Evolutionary conservation across 2,888 invertebrate genomes (phyloP).

Genomic region (Drosophila kambysellisi): DNA sequence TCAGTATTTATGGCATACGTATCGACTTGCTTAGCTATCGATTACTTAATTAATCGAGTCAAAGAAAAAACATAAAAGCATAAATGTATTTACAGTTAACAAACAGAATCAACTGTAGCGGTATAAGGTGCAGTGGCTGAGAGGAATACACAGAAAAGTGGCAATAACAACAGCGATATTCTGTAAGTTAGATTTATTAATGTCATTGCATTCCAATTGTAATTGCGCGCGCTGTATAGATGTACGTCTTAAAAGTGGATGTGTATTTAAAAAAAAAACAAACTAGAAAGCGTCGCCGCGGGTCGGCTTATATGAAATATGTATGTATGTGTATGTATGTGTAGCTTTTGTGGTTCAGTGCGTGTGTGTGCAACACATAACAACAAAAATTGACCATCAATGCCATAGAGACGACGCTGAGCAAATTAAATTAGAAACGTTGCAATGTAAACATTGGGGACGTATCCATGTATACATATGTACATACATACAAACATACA

Average conservation of each 20-base stretch:
- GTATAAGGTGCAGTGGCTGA: slow-evolving; percentile 31
- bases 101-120: slow-evolving; percentile 44
- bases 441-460: slow-evolving; percentile 38
- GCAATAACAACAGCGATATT: slow-evolving; percentile 8
- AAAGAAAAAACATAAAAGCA: slow-evolving; percentile 53
- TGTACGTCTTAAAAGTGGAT: slow-evolving; percentile 15
- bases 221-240: slow-evolving; percentile 46
- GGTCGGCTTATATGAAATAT: background rate
- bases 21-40: slow-evolving; percentile 38
- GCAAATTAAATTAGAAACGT: slow-evolving; percentile 50
- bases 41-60: slow-evolving; percentile 28
- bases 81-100: slow-evolving; percentile 59
- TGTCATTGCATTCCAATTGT: slow-evolving; percentile 20
- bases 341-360: background rate
- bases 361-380: slow-evolving; percentile 13
- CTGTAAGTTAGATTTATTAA: slow-evolving; percentile 33
- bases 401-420: slow-evolving; percentile 14
- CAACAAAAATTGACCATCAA: slow-evolving; percentile 20
- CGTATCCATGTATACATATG: slow-evolving; percentile 1
- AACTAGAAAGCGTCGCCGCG: slow-evolving; percentile 25
- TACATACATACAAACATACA: background rate
- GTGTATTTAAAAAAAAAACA: slow-evolving; percentile 25
- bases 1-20: slow-evolving; percentile 10
- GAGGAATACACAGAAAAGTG: slow-evolving; percentile 3
- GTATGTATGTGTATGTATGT: slow-evolving; percentile 8